Evolutionary conservation across 53 echinoderm and acorn worm species (phyloP), one percentile per base, ranked within the genome.

Genomic region (Paracentrotus lividus): DNA sequence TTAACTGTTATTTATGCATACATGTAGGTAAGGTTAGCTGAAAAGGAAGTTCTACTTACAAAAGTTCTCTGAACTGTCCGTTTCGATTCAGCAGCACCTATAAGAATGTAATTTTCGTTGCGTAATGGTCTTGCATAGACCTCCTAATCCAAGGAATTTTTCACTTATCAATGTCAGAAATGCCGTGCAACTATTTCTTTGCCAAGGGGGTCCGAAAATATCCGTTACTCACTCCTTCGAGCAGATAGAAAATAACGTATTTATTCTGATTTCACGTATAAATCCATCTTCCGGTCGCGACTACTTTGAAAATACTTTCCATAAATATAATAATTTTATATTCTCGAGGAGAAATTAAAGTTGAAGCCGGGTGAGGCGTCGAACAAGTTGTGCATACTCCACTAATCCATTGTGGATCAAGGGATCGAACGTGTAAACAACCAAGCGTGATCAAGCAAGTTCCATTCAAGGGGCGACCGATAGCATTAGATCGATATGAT

Each of bases 371-470:
- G 16, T n/a, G 20, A 72, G 72, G 72, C 72, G 21, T 72, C 72
- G 72, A 72, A 72, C 36, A 72, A 72, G 72, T 72, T 72, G n/a
- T 72, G 72, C 72, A 72, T 72, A 72, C 72, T 72, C n/a, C n/a
- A n/a, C 55, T 88, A 88, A 88, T 88, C 88, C 36, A 53, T 55
- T 53, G 36, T 38, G 54, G 88, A 88, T 88, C 88, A 88, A 59
- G 16, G 88, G 20, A 88, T 88, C 31, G 38, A 57, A n/a, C 57
- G 88, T 88, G 88, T 88, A 88, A 88, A 88, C 88, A 88, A 51
- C 88, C 55, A 34, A 57, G 88, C 88, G 88, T 88, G 34, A 59
- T 88, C 88, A 88, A 58, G 88, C 58, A 57, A 57, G 23, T 9
- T 3, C 55, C 36, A 5, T 88, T 72, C 72, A 72, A 20, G 36